These are phyloP conservation scores for Empidonax traillii DNA, from an alignment of 2,113 vertebrate species.

Conservation along the genomic window DNA sequence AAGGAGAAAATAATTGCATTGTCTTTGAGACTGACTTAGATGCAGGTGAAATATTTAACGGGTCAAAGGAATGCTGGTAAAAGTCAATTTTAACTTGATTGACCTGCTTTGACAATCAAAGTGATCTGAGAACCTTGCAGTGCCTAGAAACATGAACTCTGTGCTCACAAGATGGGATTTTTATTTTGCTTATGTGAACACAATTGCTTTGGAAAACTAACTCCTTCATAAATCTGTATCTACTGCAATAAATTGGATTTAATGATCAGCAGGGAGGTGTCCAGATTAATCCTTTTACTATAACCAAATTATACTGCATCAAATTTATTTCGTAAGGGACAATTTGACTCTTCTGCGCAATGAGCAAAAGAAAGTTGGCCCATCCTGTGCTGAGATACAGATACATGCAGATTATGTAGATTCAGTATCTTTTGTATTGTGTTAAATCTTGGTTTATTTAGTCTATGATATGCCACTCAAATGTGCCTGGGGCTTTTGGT, in stretches of 20 bases:
- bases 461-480: background rate
- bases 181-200: background rate
- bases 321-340: background rate
- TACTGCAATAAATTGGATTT: background rate
- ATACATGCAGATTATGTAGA: background rate
- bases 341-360: background rate
- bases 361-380: background rate
- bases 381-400: background rate
- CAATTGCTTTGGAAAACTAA: background rate
- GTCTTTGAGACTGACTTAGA: background rate
- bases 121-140: background rate
- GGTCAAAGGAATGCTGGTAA: background rate
- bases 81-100: constrained; percentile 11
- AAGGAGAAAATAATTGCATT: background rate
- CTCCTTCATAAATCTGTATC: background rate
- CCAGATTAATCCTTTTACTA: constrained; percentile 1
- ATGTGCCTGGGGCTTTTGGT: background rate
- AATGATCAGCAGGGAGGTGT: background rate
- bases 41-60: background rate
- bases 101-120: background rate
- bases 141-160: background rate
- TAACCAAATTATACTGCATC: background rate
- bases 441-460: background rate
- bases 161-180: background rate
- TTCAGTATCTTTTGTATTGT: background rate